These are phyloP conservation scores for Lycopodina hypogea DNA, from an alignment of 37 sponge, comb jelly and placozoan genomes.

Conservation along the genomic window DNA sequence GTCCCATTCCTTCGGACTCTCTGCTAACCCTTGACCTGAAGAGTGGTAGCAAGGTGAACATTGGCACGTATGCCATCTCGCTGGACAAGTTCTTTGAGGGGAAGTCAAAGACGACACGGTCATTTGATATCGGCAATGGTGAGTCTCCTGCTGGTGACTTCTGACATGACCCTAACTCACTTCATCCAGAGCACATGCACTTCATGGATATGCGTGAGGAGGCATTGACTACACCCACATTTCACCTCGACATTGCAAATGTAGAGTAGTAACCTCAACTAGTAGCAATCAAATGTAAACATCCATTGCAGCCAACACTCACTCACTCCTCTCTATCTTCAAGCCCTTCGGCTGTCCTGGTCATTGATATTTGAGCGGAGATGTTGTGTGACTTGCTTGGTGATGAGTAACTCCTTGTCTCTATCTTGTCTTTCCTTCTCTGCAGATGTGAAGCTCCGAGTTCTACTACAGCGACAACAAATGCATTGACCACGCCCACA, in stretches of 20 bases:
- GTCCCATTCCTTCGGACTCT: conserved; percentile 39
- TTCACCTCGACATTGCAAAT: conserved; percentile 1
- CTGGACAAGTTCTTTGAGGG: conserved; percentile 74
- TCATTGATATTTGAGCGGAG: too few relatives aligned
- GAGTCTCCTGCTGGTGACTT: too few relatives aligned
- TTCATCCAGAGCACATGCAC: not conserved
- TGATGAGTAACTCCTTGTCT: too few relatives aligned
- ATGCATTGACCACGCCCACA: too few relatives aligned
- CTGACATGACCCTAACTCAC: not conserved
- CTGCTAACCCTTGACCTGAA: conserved; percentile 65
- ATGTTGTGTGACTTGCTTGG: too few relatives aligned
- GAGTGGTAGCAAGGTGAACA: conserved; percentile 51
- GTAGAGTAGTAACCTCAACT: conserved; percentile 17
- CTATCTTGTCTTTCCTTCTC: not conserved
- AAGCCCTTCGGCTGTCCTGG: too few relatives aligned
- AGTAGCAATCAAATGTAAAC: too few relatives aligned
- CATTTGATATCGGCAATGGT: conserved; percentile 66
- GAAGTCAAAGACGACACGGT: conserved; percentile 16
- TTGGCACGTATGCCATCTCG: conserved; percentile 56
- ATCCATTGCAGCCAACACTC: too few relatives aligned
- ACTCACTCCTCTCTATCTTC: too few relatives aligned
- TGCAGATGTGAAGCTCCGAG: conserved; percentile 36
- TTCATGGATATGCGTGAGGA: too few relatives aligned
- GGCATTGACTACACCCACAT: not conserved
- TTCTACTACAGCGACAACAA: conserved; percentile 24